phyloP scores from a whole-genome alignment of 92 coral and sea anemone species.

The Epizoanthus illoricatus region DNA sequence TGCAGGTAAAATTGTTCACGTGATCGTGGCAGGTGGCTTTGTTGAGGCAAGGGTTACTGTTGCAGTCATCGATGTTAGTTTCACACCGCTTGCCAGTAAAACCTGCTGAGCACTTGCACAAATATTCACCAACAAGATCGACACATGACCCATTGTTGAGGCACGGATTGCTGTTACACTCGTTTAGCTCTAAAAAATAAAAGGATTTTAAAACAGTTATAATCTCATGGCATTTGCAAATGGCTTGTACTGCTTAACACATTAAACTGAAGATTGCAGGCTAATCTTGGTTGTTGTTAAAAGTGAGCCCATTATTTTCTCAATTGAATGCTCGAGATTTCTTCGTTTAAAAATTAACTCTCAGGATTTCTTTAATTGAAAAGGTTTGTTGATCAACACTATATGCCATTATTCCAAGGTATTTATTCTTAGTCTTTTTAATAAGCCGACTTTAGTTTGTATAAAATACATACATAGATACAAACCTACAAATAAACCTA shows the following conservation, averaged over 20 bases:
- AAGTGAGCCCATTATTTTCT: too few relatives aligned
- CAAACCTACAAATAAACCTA: too few relatives aligned
- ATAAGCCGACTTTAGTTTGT: too few relatives aligned
- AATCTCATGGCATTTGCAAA: neutral
- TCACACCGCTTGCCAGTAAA: conserved; percentile 56
- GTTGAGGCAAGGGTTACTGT: conserved; percentile 61
- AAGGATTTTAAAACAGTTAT: neutral
- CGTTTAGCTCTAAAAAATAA: conserved; percentile 45
- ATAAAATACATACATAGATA: too few relatives aligned
- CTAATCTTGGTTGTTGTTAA: too few relatives aligned
- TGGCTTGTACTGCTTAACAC: neutral
- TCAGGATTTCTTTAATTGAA: too few relatives aligned
- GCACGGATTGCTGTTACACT: conserved; percentile 60
- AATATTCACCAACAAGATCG: conserved; percentile 46
- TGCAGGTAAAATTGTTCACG: conserved; percentile 52
- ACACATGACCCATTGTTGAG: conserved; percentile 49
- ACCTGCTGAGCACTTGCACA: conserved; percentile 49
- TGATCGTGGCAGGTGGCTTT: conserved; percentile 63
- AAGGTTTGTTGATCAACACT: too few relatives aligned
- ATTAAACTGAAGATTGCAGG: too few relatives aligned
- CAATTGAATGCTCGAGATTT: too few relatives aligned
- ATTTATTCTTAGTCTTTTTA: too few relatives aligned
- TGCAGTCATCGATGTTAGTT: conserved; percentile 51
- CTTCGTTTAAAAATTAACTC: too few relatives aligned
- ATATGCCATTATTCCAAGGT: too few relatives aligned